Evolutionary conservation across 2,888 invertebrate genomes (phyloP).

Genomic region (Morpho achilles): DNA sequence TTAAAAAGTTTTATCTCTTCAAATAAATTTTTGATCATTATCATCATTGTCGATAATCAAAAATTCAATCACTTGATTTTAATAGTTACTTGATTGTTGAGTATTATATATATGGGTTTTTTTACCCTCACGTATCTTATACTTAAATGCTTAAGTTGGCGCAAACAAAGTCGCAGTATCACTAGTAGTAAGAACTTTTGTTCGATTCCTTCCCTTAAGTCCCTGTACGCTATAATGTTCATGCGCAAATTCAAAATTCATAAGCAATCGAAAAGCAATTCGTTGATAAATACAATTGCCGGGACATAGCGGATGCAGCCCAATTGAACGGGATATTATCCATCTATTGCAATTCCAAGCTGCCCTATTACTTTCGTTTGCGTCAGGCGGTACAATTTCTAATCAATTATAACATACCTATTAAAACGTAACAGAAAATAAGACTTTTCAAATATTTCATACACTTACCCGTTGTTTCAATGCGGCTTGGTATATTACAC

Average conservation of each 20-base stretch:
- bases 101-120: too few relatives aligned
- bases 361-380: slow-evolving; percentile 35
- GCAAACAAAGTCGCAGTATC: neutral
- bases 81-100: too few relatives aligned
- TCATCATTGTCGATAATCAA: too few relatives aligned
- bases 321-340: slow-evolving; percentile 56
- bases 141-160: too few relatives aligned
- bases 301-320: slow-evolving; percentile 46
- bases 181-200: too few relatives aligned
- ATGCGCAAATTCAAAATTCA: slow-evolving; percentile 27
- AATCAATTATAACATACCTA: slow-evolving; percentile 25
- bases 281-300: slow-evolving; percentile 53
- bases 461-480: too few relatives aligned
- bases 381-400: slow-evolving; percentile 31
- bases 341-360: slow-evolving; percentile 38
- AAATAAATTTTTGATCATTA: neutral
- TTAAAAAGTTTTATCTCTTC: neutral
- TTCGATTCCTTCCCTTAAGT: neutral
- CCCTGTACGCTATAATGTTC: slow-evolving; percentile 17
- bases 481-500: too few relatives aligned
- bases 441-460: too few relatives aligned
- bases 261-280: slow-evolving; percentile 52
- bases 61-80: too few relatives aligned
- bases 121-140: too few relatives aligned
- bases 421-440: neutral